Evolutionary conservation across 2,888 invertebrate species (phyloP), one percentile per base, ranked within the genome.

Genomic region (Minunthozetes semirufus): DNA sequence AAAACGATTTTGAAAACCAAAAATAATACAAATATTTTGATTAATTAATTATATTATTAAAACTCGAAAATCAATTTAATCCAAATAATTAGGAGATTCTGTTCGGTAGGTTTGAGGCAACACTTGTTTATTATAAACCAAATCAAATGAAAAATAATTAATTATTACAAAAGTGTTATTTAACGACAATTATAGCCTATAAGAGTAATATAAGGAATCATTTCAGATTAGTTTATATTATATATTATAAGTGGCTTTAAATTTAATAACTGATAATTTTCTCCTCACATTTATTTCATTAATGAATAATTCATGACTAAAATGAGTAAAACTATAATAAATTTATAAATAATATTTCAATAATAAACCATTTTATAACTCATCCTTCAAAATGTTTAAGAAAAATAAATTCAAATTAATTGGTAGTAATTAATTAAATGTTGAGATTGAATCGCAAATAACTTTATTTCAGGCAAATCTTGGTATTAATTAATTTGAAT

Each of bases 251-350:
- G 27, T 33, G 38, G 33, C 19, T 66, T 66, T 66, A 66, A 66
- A 59, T 59, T 59, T 59, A 66, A 66, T 38, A 66, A 66, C 63
- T 33, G 38, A 13, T 66, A 38, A 66, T 66, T 66, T 66, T 19
- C n/a, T 38, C 9, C 33, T n/a, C n/a, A 38, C 8, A 66, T 27
- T 38, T 9, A 15, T 19, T 38, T 29, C n/a, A 61, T n/a, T 66
- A 66, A 66, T 66, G 63, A 38, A 38, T 66, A 15, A 66, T 66
- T 66, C 63, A 66, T 66, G 63, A 38, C 38, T 66, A 15, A 19
- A 38, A 66, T 66, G 63, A 38, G 22, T 66, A 15, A 19, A 38
- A 66, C 4, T 66, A 29, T 38, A 33, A 38, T 38, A 66, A 38
- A 66, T 66, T 38, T 66, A 66, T 66, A 27, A 66, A 38, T 38